These are phyloP conservation scores for Anagrus nilaparvatae DNA, from an alignment of 1,140 invertebrate species.

Conservation along the genomic window DNA sequence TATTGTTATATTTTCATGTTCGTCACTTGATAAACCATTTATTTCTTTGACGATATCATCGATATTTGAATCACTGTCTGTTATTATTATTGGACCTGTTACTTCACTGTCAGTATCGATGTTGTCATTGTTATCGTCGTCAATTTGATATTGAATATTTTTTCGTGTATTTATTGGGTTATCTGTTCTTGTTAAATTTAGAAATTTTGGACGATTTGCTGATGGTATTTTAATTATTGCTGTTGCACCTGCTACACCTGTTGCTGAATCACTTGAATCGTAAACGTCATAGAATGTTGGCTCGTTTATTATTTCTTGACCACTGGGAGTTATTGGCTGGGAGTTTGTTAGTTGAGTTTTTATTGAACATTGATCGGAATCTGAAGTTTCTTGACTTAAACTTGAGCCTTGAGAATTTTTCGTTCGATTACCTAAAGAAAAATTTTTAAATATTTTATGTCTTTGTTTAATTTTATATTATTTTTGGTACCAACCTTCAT, in stretches of 20 bases:
- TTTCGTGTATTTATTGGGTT: too few species aligned
- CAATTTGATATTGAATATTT: too few species aligned
- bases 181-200: too few species aligned
- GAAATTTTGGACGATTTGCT: too few species aligned
- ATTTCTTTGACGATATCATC: slow-evolving; percentile 4
- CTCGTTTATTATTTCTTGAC: slow-evolving; percentile 33
- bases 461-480: too few species aligned
- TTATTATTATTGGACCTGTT: slow-evolving; percentile 19
- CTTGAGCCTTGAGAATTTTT: slow-evolving; percentile 20
- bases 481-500: slow-evolving; percentile 25
- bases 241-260: neutral
- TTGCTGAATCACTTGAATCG: slow-evolving; percentile 24
- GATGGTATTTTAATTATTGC: too few species aligned
- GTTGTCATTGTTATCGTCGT: too few species aligned
- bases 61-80: slow-evolving; percentile 19
- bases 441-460: too few species aligned
- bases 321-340: slow-evolving; percentile 23
- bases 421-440: too few species aligned
- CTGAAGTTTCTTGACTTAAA: slow-evolving; percentile 31
- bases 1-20: slow-evolving; percentile 32
- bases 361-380: slow-evolving; percentile 36
- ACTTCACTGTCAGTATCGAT: slow-evolving; percentile 28
- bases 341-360: slow-evolving; percentile 35
- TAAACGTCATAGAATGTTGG: slow-evolving; percentile 29
- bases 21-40: slow-evolving; percentile 22